Conservation (phyloP, 2,888 invertebrate species). For the Polyommatus icarus region DNA sequence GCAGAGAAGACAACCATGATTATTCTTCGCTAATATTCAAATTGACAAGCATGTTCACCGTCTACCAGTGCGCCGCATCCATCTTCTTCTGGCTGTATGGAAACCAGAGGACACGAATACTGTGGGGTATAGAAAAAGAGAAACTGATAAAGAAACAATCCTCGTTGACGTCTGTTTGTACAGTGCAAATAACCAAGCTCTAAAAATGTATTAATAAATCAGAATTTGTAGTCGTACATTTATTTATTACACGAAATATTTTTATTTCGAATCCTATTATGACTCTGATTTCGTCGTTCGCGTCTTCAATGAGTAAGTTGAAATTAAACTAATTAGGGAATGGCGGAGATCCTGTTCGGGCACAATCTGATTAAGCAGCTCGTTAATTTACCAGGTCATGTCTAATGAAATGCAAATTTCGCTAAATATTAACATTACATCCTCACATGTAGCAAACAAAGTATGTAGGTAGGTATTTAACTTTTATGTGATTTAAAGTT, state of each 20-base stretch:
- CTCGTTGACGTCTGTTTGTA: neutral
- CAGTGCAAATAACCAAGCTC: neutral
- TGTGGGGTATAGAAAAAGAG: slow-evolving; percentile 50
- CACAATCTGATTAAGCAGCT: slow-evolving; percentile 16
- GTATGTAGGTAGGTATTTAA: neutral
- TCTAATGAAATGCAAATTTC: slow-evolving; percentile 9
- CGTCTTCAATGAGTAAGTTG: neutral
- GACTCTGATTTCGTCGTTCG: neutral
- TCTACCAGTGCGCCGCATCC: slow-evolving; percentile 64
- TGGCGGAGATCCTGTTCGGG: neutral
- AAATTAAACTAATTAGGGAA: slow-evolving; percentile 11
- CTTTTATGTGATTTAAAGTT: too few species aligned
- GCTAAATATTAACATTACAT: neutral
- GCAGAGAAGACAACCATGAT: slow-evolving; percentile 37
- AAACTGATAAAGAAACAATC: slow-evolving; percentile 24
- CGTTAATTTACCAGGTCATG: slow-evolving; percentile 17
- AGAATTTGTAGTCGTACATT: neutral
- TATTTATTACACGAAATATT: neutral
- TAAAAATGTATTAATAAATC: neutral
- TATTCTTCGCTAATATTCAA: slow-evolving; percentile 40
- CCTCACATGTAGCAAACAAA: neutral
- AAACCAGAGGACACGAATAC: slow-evolving; percentile 58
- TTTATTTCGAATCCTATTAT: neutral
- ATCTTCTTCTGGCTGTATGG: slow-evolving; percentile 69
- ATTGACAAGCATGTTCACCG: slow-evolving; percentile 45